phyloP scores from a whole-genome alignment of 1,140 invertebrate species.

The Hyphantria cunea region DNA sequence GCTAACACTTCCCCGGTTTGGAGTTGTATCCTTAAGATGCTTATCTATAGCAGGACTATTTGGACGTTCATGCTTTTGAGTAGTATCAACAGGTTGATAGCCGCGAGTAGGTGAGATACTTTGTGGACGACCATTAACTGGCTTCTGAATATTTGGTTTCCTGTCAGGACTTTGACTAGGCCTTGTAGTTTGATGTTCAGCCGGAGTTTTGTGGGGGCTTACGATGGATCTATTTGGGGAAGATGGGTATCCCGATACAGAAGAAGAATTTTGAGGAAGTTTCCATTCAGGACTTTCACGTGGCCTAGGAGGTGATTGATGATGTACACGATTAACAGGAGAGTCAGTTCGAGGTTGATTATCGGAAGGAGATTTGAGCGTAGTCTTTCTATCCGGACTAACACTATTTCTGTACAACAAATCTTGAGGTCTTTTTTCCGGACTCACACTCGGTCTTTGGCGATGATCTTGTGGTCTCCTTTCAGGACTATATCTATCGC shows the following conservation, averaged over 20 bases:
- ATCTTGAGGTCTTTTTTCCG: conserved; percentile 43
- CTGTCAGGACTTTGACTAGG: conserved; percentile 38
- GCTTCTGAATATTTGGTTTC: conserved; percentile 21
- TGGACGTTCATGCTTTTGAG: conserved; percentile 7
- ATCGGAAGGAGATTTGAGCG: conserved; percentile 9
- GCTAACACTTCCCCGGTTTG: conserved; percentile 29
- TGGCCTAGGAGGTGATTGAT: conserved; percentile 13
- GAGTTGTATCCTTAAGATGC: conserved; percentile 13
- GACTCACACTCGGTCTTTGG: conserved; percentile 40
- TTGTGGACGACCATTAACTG: conserved; percentile 5
- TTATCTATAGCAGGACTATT: not conserved
- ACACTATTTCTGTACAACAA: conserved; percentile 34
- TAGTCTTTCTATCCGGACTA: conserved; percentile 49
- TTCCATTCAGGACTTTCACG: conserved; percentile 33
- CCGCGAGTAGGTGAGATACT: conserved; percentile 16
- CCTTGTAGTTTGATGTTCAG: conserved; percentile 7
- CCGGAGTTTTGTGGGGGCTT: conserved; percentile 41
- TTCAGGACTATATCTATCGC: conserved; percentile 42
- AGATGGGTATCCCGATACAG: not conserved
- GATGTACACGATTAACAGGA: conserved; percentile 19
- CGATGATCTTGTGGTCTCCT: conserved; percentile 35
- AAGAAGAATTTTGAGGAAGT: not conserved
- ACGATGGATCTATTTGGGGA: conserved; percentile 18
- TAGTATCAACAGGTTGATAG: conserved; percentile 16
- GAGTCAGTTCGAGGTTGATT: conserved; percentile 29